Percentiles rank a stretch among this genome's conserved stretches.
Evolutionary conservation across 1,140 invertebrate genomes (phyloP).

Genomic region (Bombyx mori): DNA sequence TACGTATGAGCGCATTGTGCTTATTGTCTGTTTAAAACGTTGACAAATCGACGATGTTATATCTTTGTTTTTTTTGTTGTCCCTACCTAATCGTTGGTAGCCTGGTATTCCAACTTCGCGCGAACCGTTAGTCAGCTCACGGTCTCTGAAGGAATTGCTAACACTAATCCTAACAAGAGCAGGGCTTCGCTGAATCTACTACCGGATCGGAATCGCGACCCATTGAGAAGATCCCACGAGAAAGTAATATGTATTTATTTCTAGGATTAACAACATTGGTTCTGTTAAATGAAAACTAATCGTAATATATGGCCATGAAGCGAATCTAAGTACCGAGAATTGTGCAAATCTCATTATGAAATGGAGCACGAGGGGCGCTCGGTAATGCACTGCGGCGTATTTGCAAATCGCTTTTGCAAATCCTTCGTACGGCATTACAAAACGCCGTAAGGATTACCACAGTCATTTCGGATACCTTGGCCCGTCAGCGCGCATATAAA

Average conservation of each 20-base stretch:
- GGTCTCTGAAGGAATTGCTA: too few species aligned
- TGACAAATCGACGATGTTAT: slow-evolving; percentile 18
- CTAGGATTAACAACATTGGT: too few species aligned
- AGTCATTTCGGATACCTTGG: slow-evolving; percentile 15
- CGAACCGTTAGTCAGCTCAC: too few species aligned
- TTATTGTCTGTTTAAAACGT: slow-evolving; percentile 23
- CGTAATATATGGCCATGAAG: neutral
- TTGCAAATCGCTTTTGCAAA: slow-evolving; percentile 45
- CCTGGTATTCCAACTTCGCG: too few species aligned
- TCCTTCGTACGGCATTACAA: slow-evolving; percentile 41
- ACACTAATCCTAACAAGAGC: too few species aligned
- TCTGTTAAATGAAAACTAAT: too few species aligned
- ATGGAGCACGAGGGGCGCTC: slow-evolving; percentile 45
- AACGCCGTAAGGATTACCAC: slow-evolving; percentile 42
- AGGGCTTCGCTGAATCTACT: too few species aligned
- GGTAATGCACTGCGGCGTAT: slow-evolving; percentile 36
- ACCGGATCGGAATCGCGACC: too few species aligned
- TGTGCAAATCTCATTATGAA: slow-evolving; percentile 61
- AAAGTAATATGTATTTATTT: too few species aligned
- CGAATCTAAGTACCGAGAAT: slow-evolving; percentile 38
- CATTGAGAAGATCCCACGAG: too few species aligned
- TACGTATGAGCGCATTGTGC: slow-evolving; percentile 31
- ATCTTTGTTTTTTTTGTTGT: slow-evolving; percentile 10
- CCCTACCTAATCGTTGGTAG: neutral
- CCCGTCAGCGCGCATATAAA: slow-evolving; percentile 35